A percentile compares a stretch with the other conserved stretches of the same genome.
phyloP scores from a whole-genome alignment of 2,888 invertebrate genomes.

The Antheraea yamamai region DNA sequence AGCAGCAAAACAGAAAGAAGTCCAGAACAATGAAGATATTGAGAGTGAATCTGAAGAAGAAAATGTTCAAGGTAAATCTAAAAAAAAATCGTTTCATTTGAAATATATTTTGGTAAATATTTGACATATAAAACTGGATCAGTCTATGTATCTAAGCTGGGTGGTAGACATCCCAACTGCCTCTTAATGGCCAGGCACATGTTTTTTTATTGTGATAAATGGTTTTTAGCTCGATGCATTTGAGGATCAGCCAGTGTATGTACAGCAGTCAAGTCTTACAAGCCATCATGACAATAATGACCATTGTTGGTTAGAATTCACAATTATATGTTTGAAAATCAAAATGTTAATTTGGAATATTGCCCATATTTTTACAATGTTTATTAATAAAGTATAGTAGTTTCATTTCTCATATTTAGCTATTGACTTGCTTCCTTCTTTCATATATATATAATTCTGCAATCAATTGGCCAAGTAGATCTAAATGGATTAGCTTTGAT shows the following conservation, averaged over 20 bases:
- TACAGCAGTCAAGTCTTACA: too few relatives aligned
- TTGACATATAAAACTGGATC: too few relatives aligned
- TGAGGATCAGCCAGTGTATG: too few relatives aligned
- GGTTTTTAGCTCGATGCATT: too few relatives aligned
- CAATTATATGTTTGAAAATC: neutral
- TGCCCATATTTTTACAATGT: neutral
- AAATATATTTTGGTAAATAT: neutral
- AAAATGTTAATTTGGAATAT: constrained; percentile 10
- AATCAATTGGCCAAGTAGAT: neutral
- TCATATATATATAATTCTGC: neutral
- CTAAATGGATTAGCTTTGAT: neutral
- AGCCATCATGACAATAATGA: too few relatives aligned
- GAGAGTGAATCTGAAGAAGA: constrained; percentile 55
- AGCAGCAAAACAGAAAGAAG: constrained; percentile 58
- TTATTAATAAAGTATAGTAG: neutral
- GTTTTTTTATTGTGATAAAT: too few relatives aligned
- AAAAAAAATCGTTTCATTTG: neutral
- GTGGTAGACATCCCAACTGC: too few relatives aligned
- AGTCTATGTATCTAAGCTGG: too few relatives aligned
- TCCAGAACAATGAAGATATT: constrained; percentile 41
- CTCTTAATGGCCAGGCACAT: too few relatives aligned
- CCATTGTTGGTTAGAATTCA: neutral
- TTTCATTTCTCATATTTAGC: neutral
- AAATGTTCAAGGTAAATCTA: constrained; percentile 51
- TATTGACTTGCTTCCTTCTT: neutral